Percentiles rank a stretch among this genome's conserved stretches.
Conservation (phyloP, 2,797 vertebrate species). For the Luscinia megarhynchos region DNA sequence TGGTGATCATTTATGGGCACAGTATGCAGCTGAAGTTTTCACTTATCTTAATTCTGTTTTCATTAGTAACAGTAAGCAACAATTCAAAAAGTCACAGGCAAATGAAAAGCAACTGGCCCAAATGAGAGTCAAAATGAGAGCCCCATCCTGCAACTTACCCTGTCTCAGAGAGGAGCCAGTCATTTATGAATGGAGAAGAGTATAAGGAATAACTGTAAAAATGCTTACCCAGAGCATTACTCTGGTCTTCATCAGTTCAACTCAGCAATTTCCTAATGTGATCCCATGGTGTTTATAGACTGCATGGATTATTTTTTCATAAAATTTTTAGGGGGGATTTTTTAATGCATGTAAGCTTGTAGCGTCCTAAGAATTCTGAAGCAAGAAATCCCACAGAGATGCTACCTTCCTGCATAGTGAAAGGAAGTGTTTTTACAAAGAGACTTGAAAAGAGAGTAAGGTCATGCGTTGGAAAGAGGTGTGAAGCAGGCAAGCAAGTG, state of each 20-base stretch:
- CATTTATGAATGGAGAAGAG: not conserved
- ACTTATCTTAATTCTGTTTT: not conserved
- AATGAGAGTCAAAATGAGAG: not conserved
- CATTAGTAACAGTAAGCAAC: not conserved
- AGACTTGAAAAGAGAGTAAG: not conserved
- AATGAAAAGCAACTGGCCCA: not conserved
- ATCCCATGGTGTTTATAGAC: not conserved
- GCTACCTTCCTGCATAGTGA: not conserved
- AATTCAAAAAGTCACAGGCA: not conserved
- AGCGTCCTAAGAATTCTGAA: not conserved
- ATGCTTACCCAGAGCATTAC: not conserved
- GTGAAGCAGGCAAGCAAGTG: not conserved
- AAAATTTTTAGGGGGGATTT: not conserved
- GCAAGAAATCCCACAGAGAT: not conserved
- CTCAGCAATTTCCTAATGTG: not conserved
- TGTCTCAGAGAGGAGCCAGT: not conserved
- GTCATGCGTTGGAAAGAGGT: not conserved
- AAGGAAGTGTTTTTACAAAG: not conserved
- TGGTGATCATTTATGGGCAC: not conserved
- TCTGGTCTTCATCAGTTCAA: not conserved
- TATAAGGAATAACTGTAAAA: not conserved
- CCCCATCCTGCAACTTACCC: accelerated
- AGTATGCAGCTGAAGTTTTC: not conserved
- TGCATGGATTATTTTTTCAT: not conserved
- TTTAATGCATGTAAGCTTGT: accelerated